phyloP scores from a whole-genome alignment of 2,888 invertebrate species.

The Tupiocoris notatus region DNA sequence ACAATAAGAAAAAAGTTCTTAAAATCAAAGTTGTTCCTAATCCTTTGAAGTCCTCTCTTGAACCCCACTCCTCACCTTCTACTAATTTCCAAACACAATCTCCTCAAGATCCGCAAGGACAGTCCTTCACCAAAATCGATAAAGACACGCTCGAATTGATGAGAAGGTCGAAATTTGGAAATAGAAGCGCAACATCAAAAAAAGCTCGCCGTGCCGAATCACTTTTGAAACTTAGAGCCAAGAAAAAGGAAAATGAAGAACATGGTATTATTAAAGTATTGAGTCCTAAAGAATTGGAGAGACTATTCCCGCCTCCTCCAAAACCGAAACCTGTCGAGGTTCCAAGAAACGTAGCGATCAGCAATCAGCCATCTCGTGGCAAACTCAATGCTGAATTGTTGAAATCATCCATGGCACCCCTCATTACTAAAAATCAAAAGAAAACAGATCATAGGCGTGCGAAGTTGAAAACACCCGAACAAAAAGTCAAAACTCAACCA shows the following conservation, averaged over 20 bases:
- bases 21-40: conserved; percentile 18
- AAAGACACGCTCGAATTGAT: background rate
- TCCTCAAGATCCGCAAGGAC: background rate
- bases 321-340: conserved; percentile 24
- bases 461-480: background rate
- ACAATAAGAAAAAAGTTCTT: background rate
- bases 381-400: no score
- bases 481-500: background rate
- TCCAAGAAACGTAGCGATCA: conserved; percentile 10
- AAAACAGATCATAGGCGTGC: no score
- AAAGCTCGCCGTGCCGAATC: background rate
- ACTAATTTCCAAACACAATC: background rate
- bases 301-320: conserved; percentile 14
- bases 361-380: no score
- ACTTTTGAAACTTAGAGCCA: background rate
- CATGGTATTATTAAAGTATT: conserved; percentile 13
- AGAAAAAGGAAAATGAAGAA: background rate
- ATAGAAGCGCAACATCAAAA: background rate
- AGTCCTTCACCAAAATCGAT: background rate
- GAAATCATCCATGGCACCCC: no score
- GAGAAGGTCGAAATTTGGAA: background rate
- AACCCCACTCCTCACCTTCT: background rate
- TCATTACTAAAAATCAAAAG: no score
- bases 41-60: background rate
- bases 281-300: conserved; percentile 12